These are phyloP conservation scores for Cheiracanthium punctorium DNA, from an alignment of 2,888 invertebrate species.

Conservation along the genomic window DNA sequence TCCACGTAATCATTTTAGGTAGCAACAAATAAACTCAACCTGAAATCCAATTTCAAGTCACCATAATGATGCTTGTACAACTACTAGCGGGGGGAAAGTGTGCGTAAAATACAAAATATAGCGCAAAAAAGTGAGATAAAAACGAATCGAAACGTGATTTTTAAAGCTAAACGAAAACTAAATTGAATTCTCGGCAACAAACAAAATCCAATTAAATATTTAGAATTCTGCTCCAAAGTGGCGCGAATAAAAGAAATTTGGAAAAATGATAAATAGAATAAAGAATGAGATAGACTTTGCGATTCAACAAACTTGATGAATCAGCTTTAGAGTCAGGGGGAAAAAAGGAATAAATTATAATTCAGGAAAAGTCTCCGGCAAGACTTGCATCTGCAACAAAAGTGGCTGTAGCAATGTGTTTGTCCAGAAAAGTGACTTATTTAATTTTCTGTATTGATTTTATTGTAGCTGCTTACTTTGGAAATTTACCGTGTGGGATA, in stretches of 20 bases:
- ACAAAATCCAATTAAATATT: constrained; percentile 54
- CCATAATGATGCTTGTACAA: neutral
- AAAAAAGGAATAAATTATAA: constrained; percentile 41
- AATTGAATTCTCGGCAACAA: constrained; percentile 50
- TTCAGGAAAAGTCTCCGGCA: constrained; percentile 19
- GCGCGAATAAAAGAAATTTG: constrained; percentile 20
- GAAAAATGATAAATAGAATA: constrained; percentile 38
- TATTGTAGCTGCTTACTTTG: constrained; percentile 46
- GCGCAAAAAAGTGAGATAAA: neutral
- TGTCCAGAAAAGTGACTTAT: constrained; percentile 58
- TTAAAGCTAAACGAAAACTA: neutral
- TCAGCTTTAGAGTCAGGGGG: constrained; percentile 38
- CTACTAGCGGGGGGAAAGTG: neutral
- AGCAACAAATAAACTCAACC: neutral
- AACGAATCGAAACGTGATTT: constrained; percentile 17
- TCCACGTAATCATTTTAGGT: no score
- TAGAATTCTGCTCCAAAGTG: constrained; percentile 31
- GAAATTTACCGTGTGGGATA: constrained; percentile 8
- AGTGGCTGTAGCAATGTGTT: constrained; percentile 54
- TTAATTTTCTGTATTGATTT: constrained; percentile 66
- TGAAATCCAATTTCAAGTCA: neutral
- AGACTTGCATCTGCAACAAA: constrained; percentile 37
- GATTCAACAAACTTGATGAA: constrained; percentile 49
- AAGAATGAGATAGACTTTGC: constrained; percentile 30
- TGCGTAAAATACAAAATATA: neutral